Evolutionary conservation across 1,140 invertebrate genomes (phyloP), one percentile per base, ranked within the genome.

Genomic region (Aphelenchoides avenae): DNA sequence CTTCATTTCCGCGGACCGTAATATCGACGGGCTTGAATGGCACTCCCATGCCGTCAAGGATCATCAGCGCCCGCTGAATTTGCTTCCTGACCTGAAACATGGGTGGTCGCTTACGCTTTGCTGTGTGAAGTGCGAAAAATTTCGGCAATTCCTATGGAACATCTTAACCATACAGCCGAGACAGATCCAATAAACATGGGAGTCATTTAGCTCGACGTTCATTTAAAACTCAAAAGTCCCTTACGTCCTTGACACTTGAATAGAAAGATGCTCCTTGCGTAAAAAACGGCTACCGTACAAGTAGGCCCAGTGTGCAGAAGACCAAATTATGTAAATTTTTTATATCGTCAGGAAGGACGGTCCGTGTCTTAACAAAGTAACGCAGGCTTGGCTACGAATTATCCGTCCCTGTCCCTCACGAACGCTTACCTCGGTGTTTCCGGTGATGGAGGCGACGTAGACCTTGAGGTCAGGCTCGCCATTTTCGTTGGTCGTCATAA

Each of bases 381-480:
- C n/a, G n/a, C n/a, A n/a, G n/a, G n/a, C n/a, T n/a, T n/a, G n/a
- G n/a, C n/a, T n/a, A n/a, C n/a, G n/a, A n/a, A n/a, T n/a, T n/a
- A n/a, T n/a, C n/a, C n/a, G n/a, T n/a, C n/a, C n/a, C n/a, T n/a
- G n/a, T n/a, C n/a, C n/a, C n/a, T n/a, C n/a, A n/a, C n/a, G n/a
- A n/a, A n/a, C n/a, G n/a, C n/a, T n/a, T 5, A 63, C 61, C 13
- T 63, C 61, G n/a, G 61, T 33, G 46, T 63, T 63, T 9, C 55
- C 61, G 15, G 61, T 63, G 27, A 63, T 59, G 9, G 61, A 63
- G 22, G 61, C 33, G 37, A 65, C 56, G 41, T 63, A 63, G 20
- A 63, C 61, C 36, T 64, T 63, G 7, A 63, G 42, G 26, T 60
- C 57, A 31, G 50, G 34, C 34, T 37, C 43, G 34, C 13, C 34